Evolutionary conservation across 2,888 invertebrate genomes (phyloP).

Genomic region (Drosophila histrio): DNA sequence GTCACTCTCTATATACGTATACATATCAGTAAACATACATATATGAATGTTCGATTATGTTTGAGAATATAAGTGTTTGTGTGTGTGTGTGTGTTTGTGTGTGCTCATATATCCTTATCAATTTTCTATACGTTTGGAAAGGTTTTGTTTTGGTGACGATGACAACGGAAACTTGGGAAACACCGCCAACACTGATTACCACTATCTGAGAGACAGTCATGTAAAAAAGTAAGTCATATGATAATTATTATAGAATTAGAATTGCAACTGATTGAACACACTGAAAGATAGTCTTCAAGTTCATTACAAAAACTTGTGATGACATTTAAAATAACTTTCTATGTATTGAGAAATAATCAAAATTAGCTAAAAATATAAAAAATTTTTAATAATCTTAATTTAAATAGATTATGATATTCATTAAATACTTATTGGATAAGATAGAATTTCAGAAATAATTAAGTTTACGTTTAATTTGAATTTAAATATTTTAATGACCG

Average conservation of each 20-base stretch:
- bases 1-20: conserved; percentile 8
- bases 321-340: no score
- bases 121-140: conserved; percentile 56
- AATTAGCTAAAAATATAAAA: no score
- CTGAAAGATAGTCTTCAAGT: background rate
- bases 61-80: conserved; percentile 17
- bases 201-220: conserved; percentile 58
- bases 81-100: conserved; percentile 14
- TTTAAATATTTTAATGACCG: no score
- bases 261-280: background rate
- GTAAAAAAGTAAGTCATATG: conserved; percentile 18
- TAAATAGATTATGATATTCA: no score
- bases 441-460: no score
- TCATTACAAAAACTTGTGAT: background rate
- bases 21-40: conserved; percentile 2
- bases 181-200: conserved; percentile 62
- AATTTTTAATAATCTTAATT: no score
- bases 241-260: background rate
- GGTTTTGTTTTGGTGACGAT: conserved; percentile 61
- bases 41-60: conserved; percentile 21
- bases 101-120: conserved; percentile 73
- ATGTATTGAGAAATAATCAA: no score
- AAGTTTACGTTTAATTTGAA: no score
- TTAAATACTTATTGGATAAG: no score
- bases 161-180: conserved; percentile 56